Evolutionary conservation across 64 coral and sea anemone species (phyloP).

Genomic region (Actinia equina): DNA sequence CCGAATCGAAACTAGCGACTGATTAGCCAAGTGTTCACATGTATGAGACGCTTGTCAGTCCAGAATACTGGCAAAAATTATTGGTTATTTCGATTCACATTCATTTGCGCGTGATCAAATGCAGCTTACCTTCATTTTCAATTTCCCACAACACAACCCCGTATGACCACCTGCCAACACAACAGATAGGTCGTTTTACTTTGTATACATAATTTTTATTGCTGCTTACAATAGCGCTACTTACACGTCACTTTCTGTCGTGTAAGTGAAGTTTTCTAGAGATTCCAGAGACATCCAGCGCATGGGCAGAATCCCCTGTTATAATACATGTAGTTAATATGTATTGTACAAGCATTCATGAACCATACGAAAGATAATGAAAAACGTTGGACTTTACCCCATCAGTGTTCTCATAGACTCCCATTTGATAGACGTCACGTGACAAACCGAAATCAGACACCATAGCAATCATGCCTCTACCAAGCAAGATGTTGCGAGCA

Average conservation of each 20-base stretch:
- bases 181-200: background rate
- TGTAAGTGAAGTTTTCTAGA: conserved; percentile 38
- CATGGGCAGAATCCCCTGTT: conserved; percentile 33
- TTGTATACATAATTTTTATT: background rate
- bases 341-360: too few species aligned
- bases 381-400: background rate
- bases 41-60: too few species aligned
- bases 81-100: too few species aligned
- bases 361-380: background rate
- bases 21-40: too few species aligned
- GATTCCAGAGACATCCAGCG: conserved; percentile 55
- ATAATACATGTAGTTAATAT: background rate
- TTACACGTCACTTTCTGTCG: conserved; percentile 39
- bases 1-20: too few species aligned
- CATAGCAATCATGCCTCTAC: conserved; percentile 11
- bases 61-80: too few species aligned
- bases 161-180: conserved; percentile 11
- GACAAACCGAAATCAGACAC: conserved; percentile 21
- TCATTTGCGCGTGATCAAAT: too few species aligned
- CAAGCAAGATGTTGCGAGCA: conserved; percentile 11
- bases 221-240: background rate
- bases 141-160: conserved; percentile 50
- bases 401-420: background rate
- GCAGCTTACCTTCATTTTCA: conserved; percentile 37
- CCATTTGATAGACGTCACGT: conserved; percentile 18